These are phyloP conservation scores for Paramormyrops hopkinsi DNA, from an alignment of 2,797 vertebrate genomes.

Conservation along the genomic window DNA sequence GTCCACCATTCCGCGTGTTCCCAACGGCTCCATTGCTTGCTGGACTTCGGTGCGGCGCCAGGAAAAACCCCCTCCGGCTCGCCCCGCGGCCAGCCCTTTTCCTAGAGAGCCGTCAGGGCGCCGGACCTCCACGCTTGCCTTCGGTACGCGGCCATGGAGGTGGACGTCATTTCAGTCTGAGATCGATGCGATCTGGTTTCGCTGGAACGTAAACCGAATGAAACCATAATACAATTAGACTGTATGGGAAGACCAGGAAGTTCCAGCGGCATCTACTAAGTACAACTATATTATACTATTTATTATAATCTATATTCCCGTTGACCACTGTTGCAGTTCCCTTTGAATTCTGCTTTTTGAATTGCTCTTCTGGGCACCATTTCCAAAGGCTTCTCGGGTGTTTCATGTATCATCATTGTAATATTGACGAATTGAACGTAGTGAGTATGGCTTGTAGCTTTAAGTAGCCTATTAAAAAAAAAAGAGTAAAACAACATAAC, in stretches of 20 bases:
- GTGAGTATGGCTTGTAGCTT: not conserved
- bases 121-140: not conserved
- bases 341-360: not conserved
- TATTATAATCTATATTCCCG: not conserved
- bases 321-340: not conserved
- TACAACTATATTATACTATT: not conserved
- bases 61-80: not conserved
- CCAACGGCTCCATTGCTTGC: not conserved
- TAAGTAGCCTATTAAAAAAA: not conserved
- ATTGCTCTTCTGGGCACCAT: not conserved
- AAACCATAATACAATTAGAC: not conserved
- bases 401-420: not conserved
- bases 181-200: not conserved
- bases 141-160: not conserved
- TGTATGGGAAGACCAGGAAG: not conserved
- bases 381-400: conserved; percentile 1
- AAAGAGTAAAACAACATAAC: not conserved
- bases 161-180: not conserved
- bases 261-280: not conserved
- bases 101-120: not conserved
- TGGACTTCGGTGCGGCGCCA: not conserved
- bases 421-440: not conserved
- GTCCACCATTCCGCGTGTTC: not conserved
- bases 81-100: not conserved
- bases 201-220: not conserved